Evolutionary conservation across 2,888 invertebrate genomes (phyloP).

Genomic region (Orthonevra nobilis): DNA sequence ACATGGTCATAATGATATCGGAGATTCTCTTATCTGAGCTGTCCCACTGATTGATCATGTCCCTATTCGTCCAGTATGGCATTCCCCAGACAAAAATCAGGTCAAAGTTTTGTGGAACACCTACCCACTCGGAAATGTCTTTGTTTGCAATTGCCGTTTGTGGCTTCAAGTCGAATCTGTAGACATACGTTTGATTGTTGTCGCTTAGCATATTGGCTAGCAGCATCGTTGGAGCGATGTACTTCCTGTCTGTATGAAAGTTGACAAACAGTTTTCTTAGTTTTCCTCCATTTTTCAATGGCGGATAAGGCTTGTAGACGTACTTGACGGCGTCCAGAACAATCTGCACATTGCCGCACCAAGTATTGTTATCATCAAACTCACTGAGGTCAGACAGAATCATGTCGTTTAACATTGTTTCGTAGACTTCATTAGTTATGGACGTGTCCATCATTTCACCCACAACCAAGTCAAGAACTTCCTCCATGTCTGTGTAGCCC

Average conservation of each 20-base stretch:
- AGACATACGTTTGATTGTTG: conserved; percentile 83
- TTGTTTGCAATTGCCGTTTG: conserved; percentile 84
- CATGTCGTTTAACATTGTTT: conserved; percentile 84
- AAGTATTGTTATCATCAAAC: conserved; percentile 81
- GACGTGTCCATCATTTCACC: conserved; percentile 83
- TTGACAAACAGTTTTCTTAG: conserved; percentile 85
- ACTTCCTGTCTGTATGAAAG: conserved; percentile 88
- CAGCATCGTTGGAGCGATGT: conserved; percentile 86
- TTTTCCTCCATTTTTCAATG: conserved; percentile 83
- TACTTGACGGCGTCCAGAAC: conserved; percentile 88
- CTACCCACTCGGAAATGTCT: conserved; percentile 88
- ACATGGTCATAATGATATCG: conserved; percentile 90
- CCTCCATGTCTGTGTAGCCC: conserved; percentile 92
- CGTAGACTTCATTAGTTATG: conserved; percentile 81
- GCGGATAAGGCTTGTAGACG: conserved; percentile 87
- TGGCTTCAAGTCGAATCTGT: conserved; percentile 89
- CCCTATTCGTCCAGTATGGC: conserved; percentile 85
- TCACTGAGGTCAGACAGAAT: conserved; percentile 83
- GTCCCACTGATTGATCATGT: conserved; percentile 86
- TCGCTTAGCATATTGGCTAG: conserved; percentile 85
- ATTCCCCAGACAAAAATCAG: conserved; percentile 91
- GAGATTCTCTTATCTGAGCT: conserved; percentile 88
- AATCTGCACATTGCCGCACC: conserved; percentile 84
- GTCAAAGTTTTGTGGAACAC: conserved; percentile 91
- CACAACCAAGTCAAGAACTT: conserved; percentile 84